Conservation (phyloP, 2,797 vertebrate genomes). For the Ceryle rudis region DNA sequence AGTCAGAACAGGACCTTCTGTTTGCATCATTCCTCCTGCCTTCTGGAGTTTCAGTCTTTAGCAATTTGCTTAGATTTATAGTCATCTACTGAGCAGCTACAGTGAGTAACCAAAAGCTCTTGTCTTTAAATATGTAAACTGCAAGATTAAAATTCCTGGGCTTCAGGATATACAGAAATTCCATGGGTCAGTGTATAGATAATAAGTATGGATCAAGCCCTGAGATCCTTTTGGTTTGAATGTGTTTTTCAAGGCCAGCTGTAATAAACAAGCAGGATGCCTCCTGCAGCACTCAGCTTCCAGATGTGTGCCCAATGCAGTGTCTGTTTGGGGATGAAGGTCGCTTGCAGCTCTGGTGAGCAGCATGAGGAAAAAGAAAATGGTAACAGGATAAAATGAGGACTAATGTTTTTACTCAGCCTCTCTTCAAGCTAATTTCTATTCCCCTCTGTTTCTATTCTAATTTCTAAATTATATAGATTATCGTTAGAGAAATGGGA, state of each 20-base stretch:
- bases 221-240: background rate
- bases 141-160: slow-evolving; percentile 20
- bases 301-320: background rate
- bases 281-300: background rate
- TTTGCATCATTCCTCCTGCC: slow-evolving; percentile 59
- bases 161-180: background rate
- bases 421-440: background rate
- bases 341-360: background rate
- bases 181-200: background rate
- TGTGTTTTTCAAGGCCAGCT: background rate
- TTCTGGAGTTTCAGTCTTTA: slow-evolving; percentile 28
- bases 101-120: background rate
- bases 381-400: background rate
- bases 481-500: background rate
- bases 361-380: background rate
- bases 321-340: background rate
- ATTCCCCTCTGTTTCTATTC: background rate
- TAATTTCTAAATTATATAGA: rapidly evolving
- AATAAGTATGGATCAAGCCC: background rate
- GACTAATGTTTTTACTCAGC: background rate
- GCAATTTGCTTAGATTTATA: slow-evolving; percentile 42
- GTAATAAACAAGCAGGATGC: background rate
- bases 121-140: background rate
- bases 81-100: background rate
- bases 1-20: slow-evolving; percentile 71